These are phyloP conservation scores for Phytoseiulus persimilis DNA, from an alignment of 2,888 invertebrate genomes.

Conservation along the genomic window DNA sequence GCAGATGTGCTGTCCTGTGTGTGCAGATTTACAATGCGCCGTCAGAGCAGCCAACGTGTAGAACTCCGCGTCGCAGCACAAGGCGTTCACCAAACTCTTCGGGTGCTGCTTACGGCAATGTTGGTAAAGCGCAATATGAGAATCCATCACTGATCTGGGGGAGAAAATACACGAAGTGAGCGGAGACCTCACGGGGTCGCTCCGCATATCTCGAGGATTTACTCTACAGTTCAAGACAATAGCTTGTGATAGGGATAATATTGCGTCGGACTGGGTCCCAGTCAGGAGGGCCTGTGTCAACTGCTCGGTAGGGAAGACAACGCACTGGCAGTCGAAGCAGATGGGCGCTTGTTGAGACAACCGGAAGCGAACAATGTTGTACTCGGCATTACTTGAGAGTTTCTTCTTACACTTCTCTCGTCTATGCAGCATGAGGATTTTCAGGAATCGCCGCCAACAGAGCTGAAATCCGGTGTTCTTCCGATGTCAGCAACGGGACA, in stretches of 20 bases:
- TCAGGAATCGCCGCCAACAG: neutral
- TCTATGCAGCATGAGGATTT: neutral
- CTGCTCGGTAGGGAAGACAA: too few relatives aligned
- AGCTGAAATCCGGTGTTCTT: neutral
- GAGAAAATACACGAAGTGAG: neutral
- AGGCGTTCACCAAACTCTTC: neutral
- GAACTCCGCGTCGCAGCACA: slow-evolving; percentile 7
- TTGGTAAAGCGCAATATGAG: neutral
- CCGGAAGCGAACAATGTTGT: neutral
- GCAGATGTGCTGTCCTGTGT: slow-evolving; percentile 24
- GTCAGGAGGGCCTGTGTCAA: too few relatives aligned
- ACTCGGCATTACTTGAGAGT: neutral
- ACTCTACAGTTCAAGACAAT: too few relatives aligned
- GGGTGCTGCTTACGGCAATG: slow-evolving; percentile 7
- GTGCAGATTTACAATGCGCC: neutral
- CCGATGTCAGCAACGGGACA: neutral
- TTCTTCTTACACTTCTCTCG: neutral
- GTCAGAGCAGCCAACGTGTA: neutral
- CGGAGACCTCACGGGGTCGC: too few relatives aligned
- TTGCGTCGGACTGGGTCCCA: neutral
- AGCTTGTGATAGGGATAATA: too few relatives aligned
- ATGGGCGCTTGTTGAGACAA: neutral
- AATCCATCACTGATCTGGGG: neutral
- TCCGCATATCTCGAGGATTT: too few relatives aligned
- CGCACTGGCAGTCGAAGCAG: neutral